Evolutionary conservation across 2,113 vertebrate species (phyloP).

Genomic region (Promerops cafer): DNA sequence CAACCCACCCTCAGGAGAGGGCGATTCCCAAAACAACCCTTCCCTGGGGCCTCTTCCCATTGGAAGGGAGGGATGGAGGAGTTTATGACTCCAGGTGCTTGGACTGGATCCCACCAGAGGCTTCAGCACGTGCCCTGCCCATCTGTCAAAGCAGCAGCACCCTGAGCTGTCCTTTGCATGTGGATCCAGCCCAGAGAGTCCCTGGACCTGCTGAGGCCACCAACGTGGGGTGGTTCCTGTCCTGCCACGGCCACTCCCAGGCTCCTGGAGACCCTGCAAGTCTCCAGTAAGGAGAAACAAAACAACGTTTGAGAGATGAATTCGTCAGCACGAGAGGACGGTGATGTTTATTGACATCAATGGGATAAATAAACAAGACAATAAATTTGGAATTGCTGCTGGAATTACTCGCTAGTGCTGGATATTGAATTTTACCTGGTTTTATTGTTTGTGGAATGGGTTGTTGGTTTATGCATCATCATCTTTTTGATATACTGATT

Average conservation of each 20-base stretch:
- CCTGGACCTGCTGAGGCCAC: background rate
- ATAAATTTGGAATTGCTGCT: slow-evolving; percentile 41
- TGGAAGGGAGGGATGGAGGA: background rate
- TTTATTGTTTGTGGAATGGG: slow-evolving; percentile 29
- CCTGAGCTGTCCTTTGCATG: background rate
- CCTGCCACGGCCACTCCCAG: background rate
- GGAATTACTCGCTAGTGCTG: slow-evolving; percentile 8
- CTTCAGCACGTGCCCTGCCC: background rate
- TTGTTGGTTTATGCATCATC: slow-evolving; percentile 15
- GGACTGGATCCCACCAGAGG: background rate
- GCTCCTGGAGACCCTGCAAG: background rate
- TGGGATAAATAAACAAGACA: slow-evolving; percentile 32
- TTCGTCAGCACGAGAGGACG: background rate
- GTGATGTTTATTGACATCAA: background rate
- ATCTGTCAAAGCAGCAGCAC: background rate
- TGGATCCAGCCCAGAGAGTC: background rate
- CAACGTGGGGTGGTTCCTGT: background rate
- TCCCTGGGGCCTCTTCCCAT: background rate
- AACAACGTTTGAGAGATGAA: background rate
- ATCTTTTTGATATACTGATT: slow-evolving; percentile 4
- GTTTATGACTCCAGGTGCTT: background rate
- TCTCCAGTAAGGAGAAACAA: background rate
- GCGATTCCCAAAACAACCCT: background rate
- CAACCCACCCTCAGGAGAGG: background rate
- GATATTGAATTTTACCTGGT: slow-evolving; percentile 41